Conservation (phyloP, 2,113 vertebrate species). For the cat (Felis catus) region DNA sequence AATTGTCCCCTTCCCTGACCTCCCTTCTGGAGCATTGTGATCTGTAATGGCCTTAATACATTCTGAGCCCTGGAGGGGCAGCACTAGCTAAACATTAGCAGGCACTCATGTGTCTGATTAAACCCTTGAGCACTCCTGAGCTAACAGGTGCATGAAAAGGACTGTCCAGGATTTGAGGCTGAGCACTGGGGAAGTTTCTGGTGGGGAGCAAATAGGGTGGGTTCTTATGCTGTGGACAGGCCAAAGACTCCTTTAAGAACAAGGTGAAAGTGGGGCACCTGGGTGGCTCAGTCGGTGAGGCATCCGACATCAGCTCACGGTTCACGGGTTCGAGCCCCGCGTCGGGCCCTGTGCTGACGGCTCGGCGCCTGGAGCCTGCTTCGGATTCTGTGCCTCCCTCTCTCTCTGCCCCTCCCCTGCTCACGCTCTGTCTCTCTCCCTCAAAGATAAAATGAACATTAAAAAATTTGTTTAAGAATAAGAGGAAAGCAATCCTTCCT, state of each 20-base stretch:
- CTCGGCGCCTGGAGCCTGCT: too few species aligned
- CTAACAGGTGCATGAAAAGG: neutral
- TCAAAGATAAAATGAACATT: too few species aligned
- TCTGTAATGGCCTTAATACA: neutral
- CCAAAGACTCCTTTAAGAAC: neutral
- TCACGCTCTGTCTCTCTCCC: too few species aligned
- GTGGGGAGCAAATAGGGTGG: too few species aligned
- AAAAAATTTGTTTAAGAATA: neutral
- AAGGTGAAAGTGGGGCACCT: neutral
- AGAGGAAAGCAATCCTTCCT: neutral
- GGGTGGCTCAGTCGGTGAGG: too few species aligned
- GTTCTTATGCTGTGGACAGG: too few species aligned
- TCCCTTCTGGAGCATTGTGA: neutral
- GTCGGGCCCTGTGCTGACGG: too few species aligned
- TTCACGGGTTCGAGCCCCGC: too few species aligned
- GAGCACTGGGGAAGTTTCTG: neutral
- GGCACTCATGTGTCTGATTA: neutral
- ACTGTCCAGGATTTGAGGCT: neutral
- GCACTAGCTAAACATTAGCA: neutral
- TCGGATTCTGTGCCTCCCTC: too few species aligned
- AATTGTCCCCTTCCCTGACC: neutral
- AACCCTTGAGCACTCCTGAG: neutral
- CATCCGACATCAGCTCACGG: too few species aligned
- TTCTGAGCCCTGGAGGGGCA: neutral
- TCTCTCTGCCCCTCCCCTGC: too few species aligned